Evolutionary conservation across 1,140 invertebrate species (phyloP), one percentile per base, ranked within the genome.

Genomic region (Neodiprion virginianus): DNA sequence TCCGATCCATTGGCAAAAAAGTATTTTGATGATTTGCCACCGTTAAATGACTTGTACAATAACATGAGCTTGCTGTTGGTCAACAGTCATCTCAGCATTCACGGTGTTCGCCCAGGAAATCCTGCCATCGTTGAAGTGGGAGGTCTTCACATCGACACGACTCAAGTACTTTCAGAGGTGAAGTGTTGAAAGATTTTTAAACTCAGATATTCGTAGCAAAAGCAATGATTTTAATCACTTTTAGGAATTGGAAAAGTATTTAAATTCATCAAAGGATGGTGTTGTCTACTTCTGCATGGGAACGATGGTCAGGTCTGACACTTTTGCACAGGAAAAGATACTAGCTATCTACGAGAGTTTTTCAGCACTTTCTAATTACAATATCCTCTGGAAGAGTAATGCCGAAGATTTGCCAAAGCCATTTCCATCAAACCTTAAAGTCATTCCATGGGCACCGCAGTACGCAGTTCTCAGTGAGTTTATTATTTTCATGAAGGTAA

Each of bases 251-350:
- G 89, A 92, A 76, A 91, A 91, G 74, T 92, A 92, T 83, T 83
- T 94, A 17, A 91, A 94, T 76, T 91, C 90, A 76, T 91, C 93
- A 48, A 86, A 90, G 74, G 82, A 93, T 76, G 94, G 94, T 1
- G 92, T 93, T 8, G 89, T 95, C 70, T 93, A 93, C 75, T 92
- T 95, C 75, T 93, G 92, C 76, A 91, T 95, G 82, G 94, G 94
- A 17, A 93, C 93, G 7, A 90, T 92, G 84, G 85, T 92, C 86
- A 91, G 92, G 90, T 88, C 93, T 85, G 90, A 92, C 90, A 82
- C 89, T 83, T 67, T 87, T 78, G 74, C 82, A 70, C 72, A 77
- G 12, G 8, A 77, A 65, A 75, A 71, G 9, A 14, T 83, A 11
- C 17, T 71, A 1, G 69, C 77, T 23, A 80, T 85, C 67, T 82